Evolutionary conservation across 1,140 invertebrate species (phyloP).

Genomic region (Lasioglossum baleicum): DNA sequence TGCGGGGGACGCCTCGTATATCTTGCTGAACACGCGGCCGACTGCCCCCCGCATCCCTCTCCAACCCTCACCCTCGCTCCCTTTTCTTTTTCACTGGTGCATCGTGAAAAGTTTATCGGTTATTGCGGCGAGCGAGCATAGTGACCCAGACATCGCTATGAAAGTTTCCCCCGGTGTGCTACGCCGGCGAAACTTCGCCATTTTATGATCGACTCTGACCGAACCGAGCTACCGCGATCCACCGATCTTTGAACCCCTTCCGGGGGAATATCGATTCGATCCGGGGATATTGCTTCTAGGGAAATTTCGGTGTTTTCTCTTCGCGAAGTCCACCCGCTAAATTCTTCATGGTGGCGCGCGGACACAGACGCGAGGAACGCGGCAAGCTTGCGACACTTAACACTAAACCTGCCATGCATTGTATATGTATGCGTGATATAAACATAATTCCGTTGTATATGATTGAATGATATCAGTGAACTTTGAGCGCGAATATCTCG

Average conservation of each 20-base stretch:
- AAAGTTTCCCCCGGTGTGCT: conserved; percentile 8
- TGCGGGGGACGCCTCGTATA: conserved; percentile 42
- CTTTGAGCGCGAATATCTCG: too few relatives aligned
- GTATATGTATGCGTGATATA: too few relatives aligned
- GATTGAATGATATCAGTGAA: too few relatives aligned
- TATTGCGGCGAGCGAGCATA: conserved; percentile 35
- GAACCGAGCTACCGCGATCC: background rate
- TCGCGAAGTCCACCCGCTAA: background rate
- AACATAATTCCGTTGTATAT: too few relatives aligned
- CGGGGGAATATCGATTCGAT: conserved; percentile 17
- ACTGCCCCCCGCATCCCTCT: background rate
- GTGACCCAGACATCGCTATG: conserved; percentile 42
- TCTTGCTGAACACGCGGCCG: conserved; percentile 12
- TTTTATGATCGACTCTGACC: background rate
- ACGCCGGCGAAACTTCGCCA: background rate
- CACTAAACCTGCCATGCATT: too few relatives aligned
- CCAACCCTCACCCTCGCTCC: too few relatives aligned
- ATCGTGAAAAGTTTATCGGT: conserved; percentile 44
- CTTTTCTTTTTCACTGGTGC: conserved; percentile 3
- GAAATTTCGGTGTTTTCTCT: background rate
- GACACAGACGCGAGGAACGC: too few relatives aligned
- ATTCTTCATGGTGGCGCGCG: background rate
- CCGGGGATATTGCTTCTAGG: background rate
- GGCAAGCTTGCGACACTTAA: too few relatives aligned
- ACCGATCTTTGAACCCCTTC: background rate